phyloP scores from a whole-genome alignment of 2,797 vertebrate genomes.

The Enteromius viviparus region DNA sequence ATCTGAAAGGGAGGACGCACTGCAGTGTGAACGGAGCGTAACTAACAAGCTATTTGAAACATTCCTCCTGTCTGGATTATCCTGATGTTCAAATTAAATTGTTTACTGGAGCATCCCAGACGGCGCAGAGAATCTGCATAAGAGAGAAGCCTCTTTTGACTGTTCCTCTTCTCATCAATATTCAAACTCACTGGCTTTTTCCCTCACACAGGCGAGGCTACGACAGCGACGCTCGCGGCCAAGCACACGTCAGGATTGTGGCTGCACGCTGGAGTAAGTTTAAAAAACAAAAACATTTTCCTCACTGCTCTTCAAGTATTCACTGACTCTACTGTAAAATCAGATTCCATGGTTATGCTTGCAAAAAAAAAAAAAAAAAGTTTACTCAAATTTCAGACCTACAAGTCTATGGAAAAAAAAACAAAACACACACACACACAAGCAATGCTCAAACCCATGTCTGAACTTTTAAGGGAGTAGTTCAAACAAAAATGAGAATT shows the following conservation, averaged over 20 bases:
- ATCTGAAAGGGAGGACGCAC: conserved; percentile 29
- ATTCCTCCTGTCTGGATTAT: conserved; percentile 54
- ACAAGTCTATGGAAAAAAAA: neutral
- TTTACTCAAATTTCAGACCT: neutral
- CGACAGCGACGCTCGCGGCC: neutral
- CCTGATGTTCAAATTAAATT: conserved; percentile 58
- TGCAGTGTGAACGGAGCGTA: conserved; percentile 46
- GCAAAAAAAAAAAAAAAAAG: neutral
- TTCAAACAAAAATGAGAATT: neutral
- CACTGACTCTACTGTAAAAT: neutral
- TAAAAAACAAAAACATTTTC: neutral
- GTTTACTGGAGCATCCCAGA: conserved; percentile 56
- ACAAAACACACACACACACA: neutral
- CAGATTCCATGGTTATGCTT: neutral
- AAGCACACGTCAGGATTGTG: neutral
- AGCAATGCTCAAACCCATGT: neutral
- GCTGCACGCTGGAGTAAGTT: neutral
- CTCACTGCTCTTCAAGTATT: neutral
- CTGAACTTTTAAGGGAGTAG: neutral
- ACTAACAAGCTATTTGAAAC: conserved; percentile 52
- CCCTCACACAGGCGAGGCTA: neutral
- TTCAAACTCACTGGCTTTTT: conserved; percentile 41
- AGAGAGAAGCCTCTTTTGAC: conserved; percentile 31
- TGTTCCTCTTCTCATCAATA: conserved; percentile 49
- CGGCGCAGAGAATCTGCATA: conserved; percentile 49